A percentile compares a stretch with the other conserved stretches of the same genome.
Conservation (phyloP, 2,113 vertebrate genomes). For the Onychostoma macrolepis region DNA sequence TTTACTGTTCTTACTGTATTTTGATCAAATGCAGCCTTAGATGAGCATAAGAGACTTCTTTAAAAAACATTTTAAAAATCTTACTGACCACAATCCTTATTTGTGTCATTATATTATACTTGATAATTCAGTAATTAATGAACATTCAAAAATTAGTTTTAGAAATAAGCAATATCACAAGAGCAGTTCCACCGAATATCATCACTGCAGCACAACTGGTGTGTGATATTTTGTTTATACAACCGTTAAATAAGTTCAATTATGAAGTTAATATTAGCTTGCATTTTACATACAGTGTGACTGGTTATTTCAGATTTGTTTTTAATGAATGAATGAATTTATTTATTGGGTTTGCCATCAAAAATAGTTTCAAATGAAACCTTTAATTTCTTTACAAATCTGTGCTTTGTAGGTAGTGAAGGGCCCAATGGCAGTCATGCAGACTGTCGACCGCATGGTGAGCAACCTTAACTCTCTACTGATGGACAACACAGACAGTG, state of each 20-base stretch:
- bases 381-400: neutral
- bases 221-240: neutral
- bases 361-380: neutral
- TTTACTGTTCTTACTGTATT: no score
- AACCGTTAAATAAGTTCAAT: neutral
- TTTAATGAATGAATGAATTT: no score
- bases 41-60: neutral
- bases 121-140: neutral
- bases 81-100: no score
- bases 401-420: slow-evolving; percentile 77
- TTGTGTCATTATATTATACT: neutral
- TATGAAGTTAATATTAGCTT: neutral
- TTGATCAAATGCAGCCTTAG: neutral
- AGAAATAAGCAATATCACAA: neutral
- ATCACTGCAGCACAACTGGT: neutral
- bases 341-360: neutral
- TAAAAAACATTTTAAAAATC: no score
- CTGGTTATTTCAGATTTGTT: neutral
- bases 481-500: slow-evolving; percentile 67
- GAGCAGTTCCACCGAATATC: neutral
- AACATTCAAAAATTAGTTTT: neutral
- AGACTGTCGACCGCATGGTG: slow-evolving; percentile 80
- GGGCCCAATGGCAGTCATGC: slow-evolving; percentile 85
- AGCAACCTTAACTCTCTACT: slow-evolving; percentile 76
- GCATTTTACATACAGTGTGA: neutral